These are phyloP conservation scores for Brachionus plicatilis DNA, from an alignment of 1,140 invertebrate genomes.

Conservation along the genomic window DNA sequence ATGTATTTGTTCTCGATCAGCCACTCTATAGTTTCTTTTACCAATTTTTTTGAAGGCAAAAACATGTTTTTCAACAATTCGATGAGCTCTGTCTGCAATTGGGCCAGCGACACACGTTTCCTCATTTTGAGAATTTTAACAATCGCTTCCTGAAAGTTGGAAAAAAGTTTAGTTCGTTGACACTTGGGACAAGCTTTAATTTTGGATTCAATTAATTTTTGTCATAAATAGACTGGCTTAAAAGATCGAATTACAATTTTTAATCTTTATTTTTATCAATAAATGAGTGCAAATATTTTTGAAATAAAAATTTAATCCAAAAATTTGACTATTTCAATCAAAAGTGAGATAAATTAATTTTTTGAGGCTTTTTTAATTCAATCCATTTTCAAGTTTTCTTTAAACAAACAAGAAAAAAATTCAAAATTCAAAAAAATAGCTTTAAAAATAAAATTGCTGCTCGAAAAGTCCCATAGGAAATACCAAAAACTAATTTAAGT, in stretches of 20 bases:
- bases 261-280: not conserved
- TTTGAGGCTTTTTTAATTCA: not conserved
- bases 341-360: not conserved
- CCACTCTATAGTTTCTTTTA: slow-evolving; percentile 99
- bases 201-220: not conserved
- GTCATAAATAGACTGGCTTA: too few species aligned
- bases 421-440: too few species aligned
- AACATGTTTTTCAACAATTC: slow-evolving; percentile 99
- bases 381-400: not conserved
- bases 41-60: slow-evolving; percentile 95
- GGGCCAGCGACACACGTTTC: slow-evolving; percentile 83
- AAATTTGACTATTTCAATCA: not conserved
- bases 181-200: not conserved
- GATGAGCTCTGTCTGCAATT: slow-evolving; percentile 88
- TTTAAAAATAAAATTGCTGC: too few species aligned
- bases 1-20: slow-evolving; percentile 98
- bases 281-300: not conserved
- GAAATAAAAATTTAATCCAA: not conserved
- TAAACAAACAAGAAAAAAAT: too few species aligned
- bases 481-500: too few species aligned
- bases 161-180: not conserved
- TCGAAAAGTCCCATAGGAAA: too few species aligned
- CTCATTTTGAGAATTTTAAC: slow-evolving; percentile 98
- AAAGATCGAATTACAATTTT: not conserved
- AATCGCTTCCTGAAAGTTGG: slow-evolving; percentile 78